Base-by-base conservation (phyloP, 2,888 invertebrate genomes). In the Poecilus cupreus region DNA sequence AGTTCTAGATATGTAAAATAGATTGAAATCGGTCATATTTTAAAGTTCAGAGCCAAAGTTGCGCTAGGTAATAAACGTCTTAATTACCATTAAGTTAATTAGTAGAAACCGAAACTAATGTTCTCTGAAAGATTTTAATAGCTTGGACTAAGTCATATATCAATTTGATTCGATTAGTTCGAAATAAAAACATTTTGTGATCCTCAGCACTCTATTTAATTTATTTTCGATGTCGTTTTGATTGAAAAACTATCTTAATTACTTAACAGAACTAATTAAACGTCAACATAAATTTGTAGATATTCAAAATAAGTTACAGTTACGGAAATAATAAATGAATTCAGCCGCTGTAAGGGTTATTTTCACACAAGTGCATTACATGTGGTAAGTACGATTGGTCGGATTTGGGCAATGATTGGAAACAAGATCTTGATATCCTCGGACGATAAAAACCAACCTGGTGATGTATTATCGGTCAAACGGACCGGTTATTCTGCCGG, bases 101-200 rank as follows among this genome's bases (percentile, higher is more conserved):
- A 72, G 43, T 46, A 43, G 70, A 46, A 72, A 72, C 46, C 22
- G 72, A 72, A 46, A 72, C 46, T 46, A 72, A 72, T 72, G 43
- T 49, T 24, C 11, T 43, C 20, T 70, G 18, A 39, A 70, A 72
- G 70, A 49, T 72, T 72, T 72, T 72, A 72, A 72, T 72, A 72
- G 72, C 72, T 46, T 24, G 16, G 10, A 8, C 24, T n/a, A 22
- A 13, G 22, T 22, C 26, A 72, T 72, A 72, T 72, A 72, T 72
- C 72, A 72, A 72, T 72, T 72, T 72, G 46, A 72, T 72, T 72
- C 72, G 72, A 72, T 72, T 72, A 72, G 24, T 32, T 68, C 16
- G 64, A 37, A 16, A 68, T 68, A 68, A 68, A 60, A 68, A 68
- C 37, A 10, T 68, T 68, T 68, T 60, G 60, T 60, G 60, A 32